phyloP scores from a whole-genome alignment of 1,140 invertebrate genomes.

The Scaptomyza montana region DNA sequence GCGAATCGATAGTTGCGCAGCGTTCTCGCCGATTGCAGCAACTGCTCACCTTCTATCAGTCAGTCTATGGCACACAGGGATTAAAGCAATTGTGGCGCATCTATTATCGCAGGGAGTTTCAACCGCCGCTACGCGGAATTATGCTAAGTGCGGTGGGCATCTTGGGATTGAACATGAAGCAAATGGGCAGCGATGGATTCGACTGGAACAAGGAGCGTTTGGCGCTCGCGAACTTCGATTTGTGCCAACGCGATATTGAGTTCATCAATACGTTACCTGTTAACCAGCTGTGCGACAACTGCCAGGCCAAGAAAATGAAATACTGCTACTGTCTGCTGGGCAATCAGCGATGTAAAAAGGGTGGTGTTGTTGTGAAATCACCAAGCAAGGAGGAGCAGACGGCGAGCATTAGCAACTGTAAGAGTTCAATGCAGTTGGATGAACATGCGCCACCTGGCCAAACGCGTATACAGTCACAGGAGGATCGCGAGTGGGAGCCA shows the following conservation, averaged over 20 bases:
- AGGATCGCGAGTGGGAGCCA: conserved; percentile 88
- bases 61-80: conserved; percentile 86
- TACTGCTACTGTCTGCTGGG: conserved; percentile 86
- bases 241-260: conserved; percentile 69
- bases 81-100: conserved; percentile 85
- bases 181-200: conserved; percentile 53
- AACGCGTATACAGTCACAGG: conserved; percentile 77
- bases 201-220: conserved; percentile 75
- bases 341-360: conserved; percentile 86
- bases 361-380: conserved; percentile 66
- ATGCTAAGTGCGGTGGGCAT: conserved; percentile 75
- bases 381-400: conserved; percentile 54
- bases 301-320: conserved; percentile 85
- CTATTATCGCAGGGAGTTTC: conserved; percentile 83
- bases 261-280: conserved; percentile 67
- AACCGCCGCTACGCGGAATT: conserved; percentile 67
- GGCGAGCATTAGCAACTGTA: conserved; percentile 54
- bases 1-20: conserved; percentile 87
- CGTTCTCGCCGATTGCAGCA: conserved; percentile 86
- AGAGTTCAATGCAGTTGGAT: conserved; percentile 35
- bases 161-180: conserved; percentile 64
- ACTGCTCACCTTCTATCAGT: conserved; percentile 86
- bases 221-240: conserved; percentile 66
- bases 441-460: conserved; percentile 64
- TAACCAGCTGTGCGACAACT: conserved; percentile 84